These are phyloP conservation scores for Synergus umbraculus DNA, from an alignment of 2,888 invertebrate species.

Conservation along the genomic window DNA sequence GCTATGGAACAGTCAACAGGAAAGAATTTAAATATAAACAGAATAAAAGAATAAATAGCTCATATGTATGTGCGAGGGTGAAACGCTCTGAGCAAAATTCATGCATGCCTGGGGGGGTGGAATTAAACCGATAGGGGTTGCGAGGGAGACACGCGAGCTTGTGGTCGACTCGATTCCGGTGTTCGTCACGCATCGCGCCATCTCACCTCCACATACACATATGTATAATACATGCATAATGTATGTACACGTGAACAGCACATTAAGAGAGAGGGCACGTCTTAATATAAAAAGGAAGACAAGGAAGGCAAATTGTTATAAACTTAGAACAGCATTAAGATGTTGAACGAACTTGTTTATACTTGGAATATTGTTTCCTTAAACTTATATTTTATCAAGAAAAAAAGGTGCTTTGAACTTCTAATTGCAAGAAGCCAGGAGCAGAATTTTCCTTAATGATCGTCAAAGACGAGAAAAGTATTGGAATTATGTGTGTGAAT, in stretches of 20 bases:
- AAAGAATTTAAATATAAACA: constrained; percentile 9
- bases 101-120: constrained; percentile 8
- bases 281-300: not conserved
- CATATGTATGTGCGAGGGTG: not conserved
- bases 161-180: constrained; percentile 20
- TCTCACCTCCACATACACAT: constrained; percentile 17
- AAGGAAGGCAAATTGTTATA: not conserved
- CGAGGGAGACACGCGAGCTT: constrained; percentile 30
- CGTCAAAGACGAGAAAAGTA: not conserved
- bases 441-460: not conserved
- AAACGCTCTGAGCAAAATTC: constrained; percentile 14
- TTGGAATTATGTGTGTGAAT: not conserved
- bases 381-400: not conserved
- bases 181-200: constrained; percentile 33
- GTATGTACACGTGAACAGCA: constrained; percentile 14
- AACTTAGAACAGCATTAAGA: not conserved
- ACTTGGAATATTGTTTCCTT: not conserved
- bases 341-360: not conserved
- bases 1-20: not conserved
- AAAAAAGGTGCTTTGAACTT: not conserved
- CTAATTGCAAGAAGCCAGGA: not conserved
- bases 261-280: constrained; percentile 15
- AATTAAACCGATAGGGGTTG: constrained; percentile 6
- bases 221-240: not conserved
- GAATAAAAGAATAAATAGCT: constrained; percentile 22